These are phyloP conservation scores for Coracias cyanogaster DNA, from an alignment of 2,797 vertebrate species.

Conservation along the genomic window DNA sequence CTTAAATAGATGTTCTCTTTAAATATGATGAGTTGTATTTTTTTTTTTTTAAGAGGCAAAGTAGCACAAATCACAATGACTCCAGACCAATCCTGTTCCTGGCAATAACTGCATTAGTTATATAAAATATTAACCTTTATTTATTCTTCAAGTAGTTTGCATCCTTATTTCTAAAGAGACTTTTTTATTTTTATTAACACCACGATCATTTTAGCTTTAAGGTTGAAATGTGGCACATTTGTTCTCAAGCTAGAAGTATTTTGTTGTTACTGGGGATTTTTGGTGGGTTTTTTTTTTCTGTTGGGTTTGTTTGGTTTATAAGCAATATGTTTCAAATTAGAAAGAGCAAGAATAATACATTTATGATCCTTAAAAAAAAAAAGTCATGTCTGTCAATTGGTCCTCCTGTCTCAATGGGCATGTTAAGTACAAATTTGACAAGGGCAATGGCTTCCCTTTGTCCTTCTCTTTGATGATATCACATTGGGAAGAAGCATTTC, in stretches of 20 bases:
- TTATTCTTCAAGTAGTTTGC: neutral
- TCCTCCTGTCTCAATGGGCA: neutral
- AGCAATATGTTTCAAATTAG: neutral
- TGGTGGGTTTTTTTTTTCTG: too few relatives aligned
- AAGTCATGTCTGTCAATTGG: neutral
- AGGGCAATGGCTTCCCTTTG: neutral
- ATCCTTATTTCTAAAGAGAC: neutral
- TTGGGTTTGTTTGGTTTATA: neutral
- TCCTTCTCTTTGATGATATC: neutral
- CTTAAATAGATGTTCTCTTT: neutral
- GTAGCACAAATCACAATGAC: neutral
- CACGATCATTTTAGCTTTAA: neutral
- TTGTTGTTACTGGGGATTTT: neutral
- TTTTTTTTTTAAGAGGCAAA: neutral
- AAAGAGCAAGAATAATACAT: neutral
- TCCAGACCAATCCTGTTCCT: neutral
- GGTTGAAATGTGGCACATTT: neutral
- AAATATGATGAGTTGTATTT: neutral
- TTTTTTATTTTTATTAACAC: neutral
- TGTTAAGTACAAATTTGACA: neutral
- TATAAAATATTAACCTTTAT: neutral
- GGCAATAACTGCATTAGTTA: neutral
- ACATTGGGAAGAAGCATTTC: neutral
- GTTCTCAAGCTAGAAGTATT: neutral
- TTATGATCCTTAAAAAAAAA: neutral